Conservation (phyloP, 2,888 invertebrate species). For the Macroteleia sp. region DNA sequence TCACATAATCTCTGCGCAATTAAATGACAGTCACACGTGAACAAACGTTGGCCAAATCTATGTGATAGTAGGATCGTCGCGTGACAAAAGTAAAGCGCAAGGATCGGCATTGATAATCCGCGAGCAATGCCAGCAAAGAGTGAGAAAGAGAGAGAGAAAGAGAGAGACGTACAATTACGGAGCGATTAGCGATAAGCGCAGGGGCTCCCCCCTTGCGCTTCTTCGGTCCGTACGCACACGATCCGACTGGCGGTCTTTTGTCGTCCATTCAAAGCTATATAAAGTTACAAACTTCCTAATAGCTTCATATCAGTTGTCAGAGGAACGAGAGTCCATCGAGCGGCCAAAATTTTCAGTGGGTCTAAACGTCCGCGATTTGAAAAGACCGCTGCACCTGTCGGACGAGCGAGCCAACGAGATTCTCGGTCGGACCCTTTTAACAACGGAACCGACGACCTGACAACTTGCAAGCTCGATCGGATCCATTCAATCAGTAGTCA, state of each 20-base stretch:
- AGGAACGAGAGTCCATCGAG: not conserved
- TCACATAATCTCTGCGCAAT: not conserved
- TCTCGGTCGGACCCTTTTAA: slow-evolving; percentile 16
- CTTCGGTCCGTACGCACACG: slow-evolving; percentile 64
- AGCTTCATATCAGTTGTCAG: slow-evolving; percentile 71
- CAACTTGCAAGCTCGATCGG: slow-evolving; percentile 49
- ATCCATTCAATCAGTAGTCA: slow-evolving; percentile 60
- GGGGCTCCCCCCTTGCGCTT: slow-evolving; percentile 56
- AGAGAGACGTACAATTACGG: slow-evolving; percentile 61
- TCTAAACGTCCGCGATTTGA: not conserved
- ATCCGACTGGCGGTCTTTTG: slow-evolving; percentile 73
- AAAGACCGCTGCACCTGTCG: slow-evolving; percentile 12
- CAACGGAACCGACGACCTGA: slow-evolving; percentile 46
- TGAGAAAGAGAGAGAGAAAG: not conserved
- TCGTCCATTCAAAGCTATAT: slow-evolving; percentile 77
- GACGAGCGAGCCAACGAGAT: not conserved
- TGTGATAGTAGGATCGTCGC: slow-evolving; percentile 15
- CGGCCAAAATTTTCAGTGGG: slow-evolving; percentile 16
- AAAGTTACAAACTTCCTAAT: slow-evolving; percentile 80
- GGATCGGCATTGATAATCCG: no score
- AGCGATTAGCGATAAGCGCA: slow-evolving; percentile 62
- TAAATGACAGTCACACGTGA: slow-evolving; percentile 19
- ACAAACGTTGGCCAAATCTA: slow-evolving; percentile 27
- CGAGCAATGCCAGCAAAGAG: no score
- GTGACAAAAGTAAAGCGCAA: slow-evolving; percentile 37